Evolutionary conservation across 2,113 vertebrate species (phyloP).

Genomic region (Heteronetta atricapilla): DNA sequence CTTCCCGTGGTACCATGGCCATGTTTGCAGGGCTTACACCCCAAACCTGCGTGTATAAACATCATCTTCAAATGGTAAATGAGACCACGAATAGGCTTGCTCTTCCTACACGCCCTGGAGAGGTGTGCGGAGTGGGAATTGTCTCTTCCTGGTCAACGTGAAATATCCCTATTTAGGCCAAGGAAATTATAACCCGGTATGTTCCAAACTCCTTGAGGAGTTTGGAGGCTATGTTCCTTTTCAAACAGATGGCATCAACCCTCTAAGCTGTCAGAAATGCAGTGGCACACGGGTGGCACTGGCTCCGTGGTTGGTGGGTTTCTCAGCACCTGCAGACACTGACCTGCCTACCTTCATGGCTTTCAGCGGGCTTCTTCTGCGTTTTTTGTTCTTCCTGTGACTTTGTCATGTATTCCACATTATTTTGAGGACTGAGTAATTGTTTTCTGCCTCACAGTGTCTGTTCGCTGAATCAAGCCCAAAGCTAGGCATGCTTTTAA

Average conservation of each 20-base stretch:
- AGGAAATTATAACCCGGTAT: neutral
- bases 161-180: neutral
- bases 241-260: neutral
- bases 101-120: neutral
- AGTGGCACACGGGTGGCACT: neutral
- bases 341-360: neutral
- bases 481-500: neutral
- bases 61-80: neutral
- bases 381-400: neutral
- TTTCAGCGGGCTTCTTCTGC: neutral
- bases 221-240: neutral
- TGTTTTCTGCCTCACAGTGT: neutral
- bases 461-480: neutral
- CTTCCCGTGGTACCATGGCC: neutral
- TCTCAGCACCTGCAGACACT: neutral
- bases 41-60: fast-evolving
- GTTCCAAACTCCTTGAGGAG: neutral
- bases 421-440: neutral
- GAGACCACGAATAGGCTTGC: neutral
- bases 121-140: neutral
- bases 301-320: too few relatives aligned
- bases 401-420: neutral
- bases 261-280: neutral
- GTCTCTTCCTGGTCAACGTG: neutral
- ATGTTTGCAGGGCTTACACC: neutral